Percentiles rank a stretch among this genome's conserved stretches.
Conservation (phyloP, 2,797 vertebrate genomes). For the Cossypha caffra region DNA sequence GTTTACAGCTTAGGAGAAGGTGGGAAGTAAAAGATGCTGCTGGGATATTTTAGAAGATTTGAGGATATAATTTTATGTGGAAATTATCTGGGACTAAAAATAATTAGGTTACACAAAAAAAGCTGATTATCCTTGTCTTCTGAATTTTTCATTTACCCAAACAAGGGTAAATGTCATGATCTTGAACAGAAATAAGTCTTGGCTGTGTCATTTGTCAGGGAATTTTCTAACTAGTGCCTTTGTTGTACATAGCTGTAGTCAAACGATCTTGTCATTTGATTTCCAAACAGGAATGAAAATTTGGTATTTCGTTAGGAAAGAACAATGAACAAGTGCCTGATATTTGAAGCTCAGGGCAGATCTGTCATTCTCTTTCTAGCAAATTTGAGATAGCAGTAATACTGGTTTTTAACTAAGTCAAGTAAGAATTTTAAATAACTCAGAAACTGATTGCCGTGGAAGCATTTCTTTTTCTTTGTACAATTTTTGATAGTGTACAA, state of each 20-base stretch:
- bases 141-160: neutral
- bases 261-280: slow-evolving; percentile 3
- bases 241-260: neutral
- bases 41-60: neutral
- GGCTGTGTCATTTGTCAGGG: neutral
- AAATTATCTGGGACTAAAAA: neutral
- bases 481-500: neutral
- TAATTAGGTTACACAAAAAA: neutral
- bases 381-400: neutral
- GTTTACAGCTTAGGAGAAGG: neutral
- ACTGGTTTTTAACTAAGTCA: neutral
- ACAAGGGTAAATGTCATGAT: neutral
- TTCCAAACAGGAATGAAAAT: neutral
- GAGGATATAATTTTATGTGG: neutral
- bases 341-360: neutral
- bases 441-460: neutral
- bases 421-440: neutral
- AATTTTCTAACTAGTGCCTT: neutral
- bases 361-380: neutral
- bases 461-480: neutral
- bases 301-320: neutral
- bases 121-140: neutral
- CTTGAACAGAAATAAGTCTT: neutral
- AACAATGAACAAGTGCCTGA: neutral
- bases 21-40: neutral